Evolutionary conservation across 1,140 invertebrate genomes (phyloP), one percentile per base, ranked within the genome.

Genomic region (Drosophila repleta): DNA sequence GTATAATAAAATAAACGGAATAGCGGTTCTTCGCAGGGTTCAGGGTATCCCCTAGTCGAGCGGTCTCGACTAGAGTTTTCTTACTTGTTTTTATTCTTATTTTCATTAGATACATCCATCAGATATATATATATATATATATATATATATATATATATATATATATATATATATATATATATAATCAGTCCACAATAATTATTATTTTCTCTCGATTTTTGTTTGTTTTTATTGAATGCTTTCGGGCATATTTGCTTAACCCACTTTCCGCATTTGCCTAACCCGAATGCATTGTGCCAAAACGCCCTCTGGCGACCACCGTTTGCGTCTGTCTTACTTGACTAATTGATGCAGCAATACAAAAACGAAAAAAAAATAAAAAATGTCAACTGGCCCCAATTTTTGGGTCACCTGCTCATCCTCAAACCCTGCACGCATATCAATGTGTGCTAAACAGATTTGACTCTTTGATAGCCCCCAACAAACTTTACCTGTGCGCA

Each of bases 381-480:
- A 51, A 29, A 29, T n/a, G 13, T 15, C 4, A 43, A 8, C 39
- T 43, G 15, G 6, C 15, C 15, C 3, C 48, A 29, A 29, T 15
- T 10, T 51, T 1, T 26, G 24, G 11, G 7, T 13, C 49, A 18
- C 8, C 26, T 52, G 8, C 26, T 32, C 15, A 18, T 29, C 49
- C 26, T 56, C 37, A n/a, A 29, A 29, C 20, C 66, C 11, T 6
- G 35, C 37, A 39, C 53, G 32, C 46, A 64, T 74, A 71, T 65
- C 72, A 71, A 71, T 65, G 41, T 74, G 55, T 71, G 72, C 70
- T 60, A 74, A 70, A 55, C 55, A 65, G 68, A 61, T 75, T 75
- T 65, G 72, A 75, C 71, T 61, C 67, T n/a, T 35, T 15, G 17
- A 6, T 43, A 17, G 15, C 15, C 35, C 41, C 49, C 6, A 17